Base-by-base conservation (phyloP, 2,888 invertebrate genomes). In the Nysson spinosus region DNA sequence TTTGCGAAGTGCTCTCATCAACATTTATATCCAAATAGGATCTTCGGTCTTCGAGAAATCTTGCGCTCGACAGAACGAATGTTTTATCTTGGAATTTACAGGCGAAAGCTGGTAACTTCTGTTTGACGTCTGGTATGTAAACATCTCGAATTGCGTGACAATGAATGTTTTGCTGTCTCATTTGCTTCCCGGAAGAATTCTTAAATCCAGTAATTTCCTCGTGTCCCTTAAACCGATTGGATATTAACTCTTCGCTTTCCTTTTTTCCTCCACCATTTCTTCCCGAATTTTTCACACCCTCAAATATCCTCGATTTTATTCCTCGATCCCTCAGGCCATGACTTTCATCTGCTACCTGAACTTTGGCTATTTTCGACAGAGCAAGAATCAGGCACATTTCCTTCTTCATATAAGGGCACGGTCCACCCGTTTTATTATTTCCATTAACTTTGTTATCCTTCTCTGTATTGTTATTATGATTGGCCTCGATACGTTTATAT, bases 31-130 rank as follows among this genome's bases (percentile, higher is more conserved):
- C 70, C 20, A 83, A 66, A 7, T 68, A 60, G 4, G 63, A 52
- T 11, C 77, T 68, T 32, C 65, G 75, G 37, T 83, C 82, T 26
- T 79, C 49, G 2, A 73, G 47, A 44, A 84, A 84, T 69, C 79
- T 77, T 9, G 76, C 76, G 35, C 83, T 82, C 12, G 82, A 77
- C 2, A 84, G 54, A 4, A 83, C 37, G 35, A 84, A 83, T 4
- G 69, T 73, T 22, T 69, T 63, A n/a, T 56, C 50, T 2, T 70
- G 69, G 16, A 75, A 54, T 37, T 60, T 72, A 44, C 82, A 83
- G 20, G 63, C 58, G 28, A 79, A 81, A 1, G 82, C 80, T 11
- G 83, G 83, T 49, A 84, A 20, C 9, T 66, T 72, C 34, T 64
- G 64, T 3, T 72, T 69, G 2, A 73, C 63, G 6, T 75, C 72